Conservation (phyloP, 2,113 vertebrate genomes). For the Chaetops frenatus region DNA sequence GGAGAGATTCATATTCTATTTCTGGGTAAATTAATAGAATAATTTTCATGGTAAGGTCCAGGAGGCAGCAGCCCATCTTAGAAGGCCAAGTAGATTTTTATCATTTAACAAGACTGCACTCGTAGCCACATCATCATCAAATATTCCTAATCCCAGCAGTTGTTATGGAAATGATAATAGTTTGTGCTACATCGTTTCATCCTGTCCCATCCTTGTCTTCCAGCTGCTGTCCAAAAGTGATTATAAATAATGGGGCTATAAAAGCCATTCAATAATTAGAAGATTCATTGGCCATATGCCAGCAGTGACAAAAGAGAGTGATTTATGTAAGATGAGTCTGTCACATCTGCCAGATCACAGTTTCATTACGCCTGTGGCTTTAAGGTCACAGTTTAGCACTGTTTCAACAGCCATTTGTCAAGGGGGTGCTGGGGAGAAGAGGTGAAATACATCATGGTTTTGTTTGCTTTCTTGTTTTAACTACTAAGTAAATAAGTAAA, state of each 20-base stretch:
- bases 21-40: not conserved
- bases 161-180: conserved; percentile 35
- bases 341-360: conserved; percentile 64
- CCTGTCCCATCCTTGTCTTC: conserved; percentile 49
- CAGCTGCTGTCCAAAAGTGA: conserved; percentile 68
- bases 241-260: conserved; percentile 73
- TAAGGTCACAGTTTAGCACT: conserved; percentile 37
- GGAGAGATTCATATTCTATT: not conserved
- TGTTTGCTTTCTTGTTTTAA: conserved; percentile 45
- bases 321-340: conserved; percentile 63
- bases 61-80: not conserved
- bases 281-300: conserved; percentile 73
- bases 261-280: conserved; percentile 72
- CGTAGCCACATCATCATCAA: not conserved
- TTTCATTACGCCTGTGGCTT: conserved; percentile 33
- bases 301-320: conserved; percentile 62
- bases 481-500: conserved; percentile 45
- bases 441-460: not conserved
- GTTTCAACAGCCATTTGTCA: conserved; percentile 47
- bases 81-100: not conserved
- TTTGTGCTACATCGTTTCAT: conserved; percentile 28
- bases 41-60: not conserved
- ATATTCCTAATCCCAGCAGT: conserved; percentile 47
- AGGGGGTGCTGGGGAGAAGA: not conserved
- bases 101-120: not conserved